These are phyloP conservation scores for Sarcophaga peregrina DNA, from an alignment of 1,140 invertebrate species.

Conservation along the genomic window DNA sequence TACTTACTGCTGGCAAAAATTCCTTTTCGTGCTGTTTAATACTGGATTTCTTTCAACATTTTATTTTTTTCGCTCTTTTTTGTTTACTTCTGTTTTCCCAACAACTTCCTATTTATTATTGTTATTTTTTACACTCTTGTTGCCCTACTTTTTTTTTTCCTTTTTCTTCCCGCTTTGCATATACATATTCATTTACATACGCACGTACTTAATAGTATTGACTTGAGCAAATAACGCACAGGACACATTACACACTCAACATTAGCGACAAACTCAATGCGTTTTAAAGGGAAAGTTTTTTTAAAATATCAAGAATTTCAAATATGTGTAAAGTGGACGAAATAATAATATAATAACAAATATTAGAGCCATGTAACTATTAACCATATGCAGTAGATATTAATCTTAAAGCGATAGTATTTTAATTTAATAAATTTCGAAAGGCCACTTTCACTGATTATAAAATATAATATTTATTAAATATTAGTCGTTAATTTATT, in stretches of 20 bases:
- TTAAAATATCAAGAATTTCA: too few relatives aligned
- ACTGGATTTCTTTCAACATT: constrained; percentile 14
- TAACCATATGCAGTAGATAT: too few relatives aligned
- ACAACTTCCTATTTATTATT: constrained; percentile 4
- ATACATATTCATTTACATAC: constrained; percentile 13
- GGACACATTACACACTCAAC: constrained; percentile 5
- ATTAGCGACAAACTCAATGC: background rate
- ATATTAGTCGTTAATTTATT: too few relatives aligned
- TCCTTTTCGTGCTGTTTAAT: background rate
- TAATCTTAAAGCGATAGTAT: too few relatives aligned
- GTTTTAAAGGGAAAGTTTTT: background rate
- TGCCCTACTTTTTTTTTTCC: constrained; percentile 1
- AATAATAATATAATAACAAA: too few relatives aligned
- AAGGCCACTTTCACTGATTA: too few relatives aligned
- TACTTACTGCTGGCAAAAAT: background rate
- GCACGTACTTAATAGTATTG: constrained; percentile 1
- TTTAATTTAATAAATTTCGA: too few relatives aligned
- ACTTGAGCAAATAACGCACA: constrained; percentile 10
- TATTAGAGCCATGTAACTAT: too few relatives aligned
- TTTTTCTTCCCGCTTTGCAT: background rate
- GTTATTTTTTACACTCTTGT: background rate
- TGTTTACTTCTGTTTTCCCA: background rate
- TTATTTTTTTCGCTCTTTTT: background rate
- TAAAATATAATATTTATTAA: too few relatives aligned
- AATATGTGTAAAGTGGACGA: background rate